A percentile compares a stretch with the other conserved stretches of the same genome.
phyloP scores from a whole-genome alignment of 2,888 invertebrate genomes.

The Myopa testacea region DNA sequence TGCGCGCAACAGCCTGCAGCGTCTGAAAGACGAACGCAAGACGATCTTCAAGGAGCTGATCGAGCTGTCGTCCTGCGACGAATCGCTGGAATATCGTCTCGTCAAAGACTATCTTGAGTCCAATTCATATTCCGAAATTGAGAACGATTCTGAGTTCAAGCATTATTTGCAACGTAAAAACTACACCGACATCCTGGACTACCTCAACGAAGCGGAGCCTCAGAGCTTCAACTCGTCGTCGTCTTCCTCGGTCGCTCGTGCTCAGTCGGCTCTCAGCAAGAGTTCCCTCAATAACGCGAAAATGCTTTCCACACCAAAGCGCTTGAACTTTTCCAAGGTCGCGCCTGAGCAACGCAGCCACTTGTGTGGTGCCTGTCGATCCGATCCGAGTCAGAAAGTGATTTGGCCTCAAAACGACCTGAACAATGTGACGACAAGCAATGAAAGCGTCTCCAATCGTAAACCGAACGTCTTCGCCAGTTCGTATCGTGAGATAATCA shows the following conservation, averaged over 20 bases:
- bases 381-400: not conserved
- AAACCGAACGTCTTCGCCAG: slow-evolving; percentile 49
- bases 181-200: slow-evolving; percentile 65
- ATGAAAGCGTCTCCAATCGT: not conserved
- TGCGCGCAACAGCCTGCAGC: slow-evolving; percentile 55
- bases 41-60: slow-evolving; percentile 62
- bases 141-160: slow-evolving; percentile 65
- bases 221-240: slow-evolving; percentile 56
- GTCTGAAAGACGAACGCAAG: slow-evolving; percentile 58
- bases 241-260: slow-evolving; percentile 59
- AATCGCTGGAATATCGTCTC: slow-evolving; percentile 64
- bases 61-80: slow-evolving; percentile 64
- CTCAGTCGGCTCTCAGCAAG: slow-evolving; percentile 60
- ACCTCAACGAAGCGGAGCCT: slow-evolving; percentile 59
- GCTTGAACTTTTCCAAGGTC: slow-evolving; percentile 52
- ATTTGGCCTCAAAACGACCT: not conserved
- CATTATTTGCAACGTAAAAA: slow-evolving; percentile 66
- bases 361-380: slow-evolving; percentile 55
- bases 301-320: slow-evolving; percentile 59
- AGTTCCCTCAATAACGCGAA: slow-evolving; percentile 58
- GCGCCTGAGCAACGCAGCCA: slow-evolving; percentile 51
- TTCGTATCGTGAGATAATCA: slow-evolving; percentile 59
- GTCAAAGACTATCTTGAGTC: slow-evolving; percentile 66
- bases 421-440: not conserved
- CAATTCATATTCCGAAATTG: slow-evolving; percentile 67